A percentile compares a stretch with the other conserved stretches of the same genome.
These are phyloP conservation scores for Sporophila hypoxantha DNA, from an alignment of 2,113 vertebrate species.

Conservation along the genomic window DNA sequence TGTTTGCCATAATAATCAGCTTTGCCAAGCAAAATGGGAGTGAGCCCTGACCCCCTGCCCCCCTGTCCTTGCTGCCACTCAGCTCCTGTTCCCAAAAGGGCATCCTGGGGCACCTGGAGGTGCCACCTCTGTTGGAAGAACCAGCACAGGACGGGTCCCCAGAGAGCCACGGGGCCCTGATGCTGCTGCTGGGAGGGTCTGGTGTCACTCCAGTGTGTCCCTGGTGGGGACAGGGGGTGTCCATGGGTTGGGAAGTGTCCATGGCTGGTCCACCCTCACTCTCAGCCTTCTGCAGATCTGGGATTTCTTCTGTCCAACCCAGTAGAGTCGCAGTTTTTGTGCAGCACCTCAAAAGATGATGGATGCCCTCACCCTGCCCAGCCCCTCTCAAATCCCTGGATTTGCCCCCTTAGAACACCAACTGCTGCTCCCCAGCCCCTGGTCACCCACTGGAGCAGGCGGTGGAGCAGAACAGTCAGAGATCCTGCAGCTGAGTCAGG, in stretches of 20 bases:
- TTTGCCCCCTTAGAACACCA: accelerated
- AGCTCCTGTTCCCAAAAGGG: neutral
- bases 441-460: neutral
- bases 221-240: neutral
- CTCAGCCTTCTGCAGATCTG: neutral
- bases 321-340: neutral
- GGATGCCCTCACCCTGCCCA: neutral
- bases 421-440: neutral
- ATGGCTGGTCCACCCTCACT: neutral
- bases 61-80: neutral
- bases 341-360: neutral
- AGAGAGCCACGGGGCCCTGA: neutral
- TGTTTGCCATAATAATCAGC: slow-evolving; percentile 56
- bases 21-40: neutral
- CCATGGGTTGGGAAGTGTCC: accelerated
- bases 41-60: neutral
- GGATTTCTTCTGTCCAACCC: neutral
- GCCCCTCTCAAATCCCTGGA: neutral
- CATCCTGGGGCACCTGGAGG: neutral
- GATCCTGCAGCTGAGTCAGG: neutral
- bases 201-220: accelerated
- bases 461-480: accelerated
- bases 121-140: neutral
- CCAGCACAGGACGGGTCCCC: neutral
- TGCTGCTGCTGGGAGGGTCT: neutral